Conservation (phyloP, 2,888 invertebrate genomes). For the Pecten maximus region DNA sequence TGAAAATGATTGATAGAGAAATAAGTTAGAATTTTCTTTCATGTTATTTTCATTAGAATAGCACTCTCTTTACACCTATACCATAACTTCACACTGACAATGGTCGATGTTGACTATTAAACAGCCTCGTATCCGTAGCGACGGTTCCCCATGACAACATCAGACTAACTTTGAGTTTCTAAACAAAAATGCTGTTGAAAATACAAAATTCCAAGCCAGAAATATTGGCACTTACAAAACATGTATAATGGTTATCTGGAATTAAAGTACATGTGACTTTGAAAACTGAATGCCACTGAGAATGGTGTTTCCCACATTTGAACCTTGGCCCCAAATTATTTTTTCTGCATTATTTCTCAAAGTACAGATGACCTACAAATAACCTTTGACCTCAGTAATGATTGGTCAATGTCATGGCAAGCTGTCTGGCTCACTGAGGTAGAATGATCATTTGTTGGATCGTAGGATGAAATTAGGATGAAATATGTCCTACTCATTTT, state of each 20-base stretch:
- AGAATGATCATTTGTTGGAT: no score
- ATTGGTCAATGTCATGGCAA: background rate
- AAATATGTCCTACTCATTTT: no score
- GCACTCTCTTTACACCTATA: background rate
- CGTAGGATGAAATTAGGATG: no score
- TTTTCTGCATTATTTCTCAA: no score
- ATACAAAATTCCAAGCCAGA: background rate
- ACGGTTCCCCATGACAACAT: background rate
- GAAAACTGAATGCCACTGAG: background rate
- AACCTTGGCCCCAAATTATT: background rate
- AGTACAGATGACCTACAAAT: background rate
- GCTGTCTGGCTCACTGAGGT: no score
- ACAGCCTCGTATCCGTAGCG: background rate
- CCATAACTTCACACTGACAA: background rate
- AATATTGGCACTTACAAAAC: background rate
- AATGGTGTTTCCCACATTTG: background rate
- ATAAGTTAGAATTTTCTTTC: background rate
- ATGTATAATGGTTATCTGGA: background rate
- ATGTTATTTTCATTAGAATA: background rate
- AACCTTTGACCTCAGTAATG: background rate
- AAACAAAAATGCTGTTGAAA: background rate
- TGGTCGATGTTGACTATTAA: background rate
- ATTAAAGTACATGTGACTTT: background rate
- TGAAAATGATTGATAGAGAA: background rate
- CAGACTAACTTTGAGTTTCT: background rate